Evolutionary conservation across 2,888 invertebrate genomes (phyloP).

Genomic region (Chromoteleia sp.): DNA sequence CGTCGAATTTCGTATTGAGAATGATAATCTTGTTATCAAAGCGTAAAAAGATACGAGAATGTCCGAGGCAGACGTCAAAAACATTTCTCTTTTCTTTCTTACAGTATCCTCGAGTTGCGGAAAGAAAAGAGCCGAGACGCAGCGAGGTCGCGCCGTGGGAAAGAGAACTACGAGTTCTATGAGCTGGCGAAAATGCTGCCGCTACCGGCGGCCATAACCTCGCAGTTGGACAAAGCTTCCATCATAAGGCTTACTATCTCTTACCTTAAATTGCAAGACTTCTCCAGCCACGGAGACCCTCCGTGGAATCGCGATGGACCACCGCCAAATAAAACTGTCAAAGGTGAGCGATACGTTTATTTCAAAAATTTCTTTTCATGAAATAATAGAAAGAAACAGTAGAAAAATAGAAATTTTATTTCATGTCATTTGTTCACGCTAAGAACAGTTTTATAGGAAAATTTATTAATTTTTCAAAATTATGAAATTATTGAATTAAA

Average conservation of each 20-base stretch:
- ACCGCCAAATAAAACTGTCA: conserved; percentile 91
- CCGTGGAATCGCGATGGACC: conserved; percentile 96
- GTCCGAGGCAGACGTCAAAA: conserved; percentile 12
- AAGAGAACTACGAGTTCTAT: conserved; percentile 98
- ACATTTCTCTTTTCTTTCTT: conserved; percentile 81
- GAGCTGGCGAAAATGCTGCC: conserved; percentile 98
- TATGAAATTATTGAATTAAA: too few species aligned
- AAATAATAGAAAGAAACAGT: conserved; percentile 7
- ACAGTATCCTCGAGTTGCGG: conserved; percentile 95
- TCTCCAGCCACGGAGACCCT: conserved; percentile 97
- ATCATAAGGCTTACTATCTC: conserved; percentile 98
- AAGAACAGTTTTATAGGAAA: too few species aligned
- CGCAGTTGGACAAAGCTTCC: conserved; percentile 97
- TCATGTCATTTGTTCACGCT: too few species aligned
- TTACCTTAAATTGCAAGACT: conserved; percentile 97
- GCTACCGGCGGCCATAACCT: conserved; percentile 95
- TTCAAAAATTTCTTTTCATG: conserved; percentile 10
- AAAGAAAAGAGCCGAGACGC: conserved; percentile 98
- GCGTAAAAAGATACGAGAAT: neutral
- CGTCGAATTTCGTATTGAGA: neutral
- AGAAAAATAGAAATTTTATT: neutral
- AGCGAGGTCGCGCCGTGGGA: conserved; percentile 95
- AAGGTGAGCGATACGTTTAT: conserved; percentile 87
- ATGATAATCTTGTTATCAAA: too few species aligned
- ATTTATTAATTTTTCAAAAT: too few species aligned